Evolutionary conservation across 2,113 vertebrate species (phyloP), one percentile per base, ranked within the genome.

Genomic region (Anarhynchus alexandrinus): DNA sequence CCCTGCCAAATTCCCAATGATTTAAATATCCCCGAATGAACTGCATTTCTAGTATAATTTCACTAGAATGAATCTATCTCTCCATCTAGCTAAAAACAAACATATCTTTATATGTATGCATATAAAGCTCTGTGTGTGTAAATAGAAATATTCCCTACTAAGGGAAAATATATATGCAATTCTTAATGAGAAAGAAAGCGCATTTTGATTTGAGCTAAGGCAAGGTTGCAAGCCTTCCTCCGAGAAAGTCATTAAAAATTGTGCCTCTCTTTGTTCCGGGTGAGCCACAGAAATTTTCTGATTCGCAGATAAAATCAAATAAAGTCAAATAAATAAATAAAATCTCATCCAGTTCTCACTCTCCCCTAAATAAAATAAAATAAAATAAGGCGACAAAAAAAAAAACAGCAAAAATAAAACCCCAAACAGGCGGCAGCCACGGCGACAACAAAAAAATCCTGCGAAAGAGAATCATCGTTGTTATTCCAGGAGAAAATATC

Each of bases 11-110:
- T 91, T 87, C 72, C 34, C 91, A 11, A 1, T 5, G 92, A 96
- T 95, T 94, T 96, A 94, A 93, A 95, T 95, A 94, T 92, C 96
- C 93, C 93, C 86, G 45, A 87, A 82, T 85, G 94, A 94, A 91
- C 91, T 38, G 81, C 83, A 3, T 92, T 92, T 93, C 96, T 55
- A 65, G 92, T 59, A 40, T 92, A 86, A 91, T 94, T 94, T 91
- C 91, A 34, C 73, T 92, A 65, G 96, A 94, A 94, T 94, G 88
- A 45, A 9, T 40, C 2, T 95, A 89, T 97, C 96, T 93, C 94
- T 95, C 88, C 88, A 94, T 95, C 94, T 94, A 25, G 80, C 88
- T 78, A 54, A 70, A 52, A 86, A 92, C 82, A 95, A 96, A 94
- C 93, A 32, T 86, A 78, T 95, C 95, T 96, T 62, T 74, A 59